Conservation (phyloP, 2,113 vertebrate genomes). For the Zapus hudsonius region DNA sequence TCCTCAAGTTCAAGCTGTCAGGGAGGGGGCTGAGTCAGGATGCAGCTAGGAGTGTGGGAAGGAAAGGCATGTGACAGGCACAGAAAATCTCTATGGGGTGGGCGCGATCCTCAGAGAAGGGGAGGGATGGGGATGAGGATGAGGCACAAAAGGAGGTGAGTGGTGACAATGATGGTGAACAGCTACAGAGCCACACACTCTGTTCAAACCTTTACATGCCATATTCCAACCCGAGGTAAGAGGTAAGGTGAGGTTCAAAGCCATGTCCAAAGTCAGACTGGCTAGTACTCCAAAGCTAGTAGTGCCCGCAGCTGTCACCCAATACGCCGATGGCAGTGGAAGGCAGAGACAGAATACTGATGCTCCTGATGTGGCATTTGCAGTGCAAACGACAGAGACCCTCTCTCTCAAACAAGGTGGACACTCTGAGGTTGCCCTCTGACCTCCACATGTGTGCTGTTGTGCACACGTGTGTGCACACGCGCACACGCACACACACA, state of each 20-base stretch:
- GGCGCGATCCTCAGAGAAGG: neutral
- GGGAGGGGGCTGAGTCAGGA: neutral
- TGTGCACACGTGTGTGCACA: neutral
- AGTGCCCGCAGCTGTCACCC: too few species aligned
- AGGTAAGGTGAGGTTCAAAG: neutral
- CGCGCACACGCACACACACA: neutral
- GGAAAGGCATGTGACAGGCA: fast-evolving
- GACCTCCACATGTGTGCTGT: too few species aligned
- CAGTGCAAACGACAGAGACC: too few species aligned
- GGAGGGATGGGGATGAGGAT: neutral
- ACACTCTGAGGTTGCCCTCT: neutral
- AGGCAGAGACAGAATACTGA: too few species aligned
- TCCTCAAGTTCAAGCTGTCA: neutral
- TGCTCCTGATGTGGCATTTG: too few species aligned
- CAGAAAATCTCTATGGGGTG: fast-evolving
- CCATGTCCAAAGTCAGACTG: neutral
- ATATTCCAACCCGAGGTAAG: neutral
- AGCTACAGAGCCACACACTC: neutral
- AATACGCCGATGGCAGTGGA: too few species aligned
- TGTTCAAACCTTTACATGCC: too few species aligned
- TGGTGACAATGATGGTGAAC: neutral
- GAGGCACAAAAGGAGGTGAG: neutral
- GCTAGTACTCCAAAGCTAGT: neutral
- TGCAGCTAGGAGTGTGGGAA: neutral
- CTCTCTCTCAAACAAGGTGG: too few species aligned